Evolutionary conservation across 2,888 invertebrate genomes (phyloP).

Genomic region (Neoscelio sp.): DNA sequence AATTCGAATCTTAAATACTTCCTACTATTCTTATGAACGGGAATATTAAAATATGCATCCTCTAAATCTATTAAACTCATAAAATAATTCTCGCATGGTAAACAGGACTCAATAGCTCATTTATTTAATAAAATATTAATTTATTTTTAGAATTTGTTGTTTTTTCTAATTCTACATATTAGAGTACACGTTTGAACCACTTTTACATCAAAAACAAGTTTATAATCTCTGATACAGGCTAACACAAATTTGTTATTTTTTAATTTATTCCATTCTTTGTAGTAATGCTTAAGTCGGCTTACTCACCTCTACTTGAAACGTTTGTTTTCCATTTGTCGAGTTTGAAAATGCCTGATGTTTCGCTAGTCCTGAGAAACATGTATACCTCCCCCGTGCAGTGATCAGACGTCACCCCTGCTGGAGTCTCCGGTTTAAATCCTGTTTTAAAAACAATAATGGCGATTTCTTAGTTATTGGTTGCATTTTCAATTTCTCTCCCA

Average conservation of each 20-base stretch:
- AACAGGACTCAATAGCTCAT: slow-evolving; percentile 22
- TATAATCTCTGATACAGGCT: not conserved
- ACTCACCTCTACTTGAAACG: slow-evolving; percentile 1
- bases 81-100: slow-evolving; percentile 7
- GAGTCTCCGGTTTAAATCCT: slow-evolving; percentile 9
- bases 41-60: slow-evolving; percentile 61
- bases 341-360: slow-evolving; percentile 7
- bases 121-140: slow-evolving; percentile 21
- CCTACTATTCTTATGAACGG: slow-evolving; percentile 30
- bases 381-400: not conserved
- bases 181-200: not conserved
- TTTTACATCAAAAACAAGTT: not conserved
- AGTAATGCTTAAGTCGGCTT: not conserved
- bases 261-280: not conserved
- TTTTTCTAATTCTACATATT: not conserved
- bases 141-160: not conserved
- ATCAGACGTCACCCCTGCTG: too few relatives aligned
- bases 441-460: not conserved
- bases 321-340: not conserved
- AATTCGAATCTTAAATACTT: slow-evolving; percentile 66
- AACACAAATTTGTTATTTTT: not conserved
- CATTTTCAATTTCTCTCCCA: too few relatives aligned
- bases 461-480: too few relatives aligned
- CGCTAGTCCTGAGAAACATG: not conserved
- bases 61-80: slow-evolving; percentile 58